Base-by-base conservation (phyloP, 2,888 invertebrate genomes). In the Drosophila ochracea region DNA sequence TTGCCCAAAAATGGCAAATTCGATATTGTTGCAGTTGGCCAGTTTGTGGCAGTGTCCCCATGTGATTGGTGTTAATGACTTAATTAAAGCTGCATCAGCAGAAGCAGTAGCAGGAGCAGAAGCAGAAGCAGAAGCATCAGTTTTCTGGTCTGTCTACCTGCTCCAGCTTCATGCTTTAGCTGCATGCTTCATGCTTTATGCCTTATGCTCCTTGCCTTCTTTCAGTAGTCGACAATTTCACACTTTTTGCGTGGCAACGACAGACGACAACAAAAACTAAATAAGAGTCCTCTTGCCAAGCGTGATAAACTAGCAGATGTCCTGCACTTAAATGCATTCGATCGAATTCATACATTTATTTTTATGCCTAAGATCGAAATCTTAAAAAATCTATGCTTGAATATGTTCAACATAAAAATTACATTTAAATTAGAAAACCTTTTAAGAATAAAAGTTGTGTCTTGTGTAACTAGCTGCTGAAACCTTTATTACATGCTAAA, bases 41-140 rank as follows among this genome's bases (percentile, higher is more conserved):
- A 58, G 72, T 57, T 78, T 41, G 53, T 59, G 73, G 68, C 69
- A 49, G 50, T 60, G 73, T 68, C 69, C 67, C 53, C 53, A 35
- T 82, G 60, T 74, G 83, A 78, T 78, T 91, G 92, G 91, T 91
- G 91, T 91, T 91, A 92, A 91, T 91, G 91, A 91, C 91, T 91
- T 91, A 91, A 91, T 91, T 91, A 92, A 91, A 91, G 83, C 81
- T 78, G 74, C 79, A 47, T 73, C 79, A 60, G 70, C 35, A 30
- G 2, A 30, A 39, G 28, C 28, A 28, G 39, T 5, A 52, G 49
- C 68, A 53, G 69, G 66, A 59, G 69, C 33, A 33, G 28, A 9
- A 50, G 49, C 47, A 21, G 1, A 25, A 25, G 16, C 28, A 28
- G 28, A 16, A 50, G 49, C 47, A 21, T 58, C 58, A 58, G 67